phyloP scores from a whole-genome alignment of 2,113 vertebrate genomes.

The Hippocampus mohnikei region DNA sequence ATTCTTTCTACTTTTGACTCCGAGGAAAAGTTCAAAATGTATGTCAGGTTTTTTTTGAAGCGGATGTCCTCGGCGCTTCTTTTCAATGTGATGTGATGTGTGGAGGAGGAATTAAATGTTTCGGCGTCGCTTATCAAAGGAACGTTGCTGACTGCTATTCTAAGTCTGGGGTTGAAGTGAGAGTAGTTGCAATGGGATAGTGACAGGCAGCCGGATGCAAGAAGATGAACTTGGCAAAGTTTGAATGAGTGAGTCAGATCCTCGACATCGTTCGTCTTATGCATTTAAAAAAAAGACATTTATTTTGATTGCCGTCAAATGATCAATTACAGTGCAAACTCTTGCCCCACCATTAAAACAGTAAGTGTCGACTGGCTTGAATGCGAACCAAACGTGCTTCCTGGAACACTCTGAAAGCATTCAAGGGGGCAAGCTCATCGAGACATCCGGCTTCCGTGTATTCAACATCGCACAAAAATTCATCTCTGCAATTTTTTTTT shows the following conservation, averaged over 20 bases:
- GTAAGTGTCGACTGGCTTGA: neutral
- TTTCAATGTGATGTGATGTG: neutral
- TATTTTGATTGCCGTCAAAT: neutral
- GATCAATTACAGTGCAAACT: neutral
- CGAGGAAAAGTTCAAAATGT: neutral
- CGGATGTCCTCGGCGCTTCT: neutral
- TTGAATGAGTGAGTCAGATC: neutral
- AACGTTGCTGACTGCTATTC: neutral
- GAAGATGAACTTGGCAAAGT: neutral
- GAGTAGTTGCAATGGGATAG: neutral
- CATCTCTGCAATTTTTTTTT: conserved; percentile 7
- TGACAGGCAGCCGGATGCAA: neutral
- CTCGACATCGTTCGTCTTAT: neutral
- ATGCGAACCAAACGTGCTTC: neutral
- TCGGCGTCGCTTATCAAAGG: neutral
- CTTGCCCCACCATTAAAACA: neutral
- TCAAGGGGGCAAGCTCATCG: neutral
- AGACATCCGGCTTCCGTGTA: neutral
- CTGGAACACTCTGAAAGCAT: neutral
- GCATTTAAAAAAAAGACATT: conserved; percentile 3
- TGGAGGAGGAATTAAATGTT: neutral
- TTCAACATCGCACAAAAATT: conserved; percentile 1
- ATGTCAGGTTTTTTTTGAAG: neutral
- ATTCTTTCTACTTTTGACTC: neutral
- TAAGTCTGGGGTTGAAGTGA: neutral